phyloP scores from a whole-genome alignment of 2,113 vertebrate genomes.

The Echinops telfairi region DNA sequence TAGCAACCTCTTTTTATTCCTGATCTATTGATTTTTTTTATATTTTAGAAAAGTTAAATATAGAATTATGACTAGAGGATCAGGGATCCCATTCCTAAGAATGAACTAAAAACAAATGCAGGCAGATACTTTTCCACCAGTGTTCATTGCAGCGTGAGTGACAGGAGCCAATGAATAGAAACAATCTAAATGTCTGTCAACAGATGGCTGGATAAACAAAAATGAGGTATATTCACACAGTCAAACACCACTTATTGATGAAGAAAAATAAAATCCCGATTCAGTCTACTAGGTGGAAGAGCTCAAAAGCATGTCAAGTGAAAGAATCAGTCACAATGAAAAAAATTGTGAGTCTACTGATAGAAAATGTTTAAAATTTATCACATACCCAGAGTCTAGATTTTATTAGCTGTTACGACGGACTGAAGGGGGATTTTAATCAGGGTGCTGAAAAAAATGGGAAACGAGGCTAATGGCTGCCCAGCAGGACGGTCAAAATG shows the following conservation, averaged over 20 bases:
- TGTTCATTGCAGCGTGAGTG: not conserved
- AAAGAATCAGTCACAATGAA: not conserved
- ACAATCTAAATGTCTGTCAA: not conserved
- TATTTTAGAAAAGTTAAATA: not conserved
- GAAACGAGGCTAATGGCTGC: not conserved
- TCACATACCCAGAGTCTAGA: not conserved
- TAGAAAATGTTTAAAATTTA: not conserved
- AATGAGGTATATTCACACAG: not conserved
- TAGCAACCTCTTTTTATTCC: not conserved
- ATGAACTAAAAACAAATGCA: not conserved
- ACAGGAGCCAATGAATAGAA: not conserved
- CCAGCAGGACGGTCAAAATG: not conserved
- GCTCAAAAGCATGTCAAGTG: not conserved
- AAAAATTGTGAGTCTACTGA: not conserved
- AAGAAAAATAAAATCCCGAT: not conserved
- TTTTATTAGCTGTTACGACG: not conserved
- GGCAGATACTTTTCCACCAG: not conserved
- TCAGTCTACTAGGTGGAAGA: not conserved
- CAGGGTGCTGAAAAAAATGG: not conserved
- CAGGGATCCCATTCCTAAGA: not conserved
- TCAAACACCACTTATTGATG: not conserved
- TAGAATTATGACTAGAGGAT: not conserved
- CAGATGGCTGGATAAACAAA: not conserved
- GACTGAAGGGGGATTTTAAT: not conserved
- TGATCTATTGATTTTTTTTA: not conserved